Evolutionary conservation across 92 coral and sea anemone genomes (phyloP).

Genomic region (Siderastrea radians): DNA sequence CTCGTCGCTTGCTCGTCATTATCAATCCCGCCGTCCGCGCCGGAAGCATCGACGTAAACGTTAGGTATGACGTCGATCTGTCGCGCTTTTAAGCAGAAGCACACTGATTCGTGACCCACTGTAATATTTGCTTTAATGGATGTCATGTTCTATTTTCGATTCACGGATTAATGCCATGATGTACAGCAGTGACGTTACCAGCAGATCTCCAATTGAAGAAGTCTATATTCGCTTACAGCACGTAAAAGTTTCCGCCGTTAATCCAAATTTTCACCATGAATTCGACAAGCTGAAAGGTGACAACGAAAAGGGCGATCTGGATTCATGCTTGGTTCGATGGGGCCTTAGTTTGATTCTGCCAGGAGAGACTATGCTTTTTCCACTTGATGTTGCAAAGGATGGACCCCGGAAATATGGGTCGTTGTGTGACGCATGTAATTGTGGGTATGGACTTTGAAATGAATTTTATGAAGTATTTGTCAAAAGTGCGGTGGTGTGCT

Average conservation of each 20-base stretch:
- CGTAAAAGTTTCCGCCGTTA: background rate
- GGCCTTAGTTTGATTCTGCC: background rate
- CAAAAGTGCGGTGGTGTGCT: background rate
- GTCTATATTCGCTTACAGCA: background rate
- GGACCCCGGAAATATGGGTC: background rate
- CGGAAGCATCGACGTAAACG: too few species aligned
- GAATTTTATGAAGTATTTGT: background rate
- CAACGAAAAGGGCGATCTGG: too few species aligned
- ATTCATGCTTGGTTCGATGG: background rate
- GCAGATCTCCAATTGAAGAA: background rate
- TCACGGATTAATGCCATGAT: background rate
- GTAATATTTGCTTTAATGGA: too few species aligned
- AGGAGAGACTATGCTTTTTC: background rate
- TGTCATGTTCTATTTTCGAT: too few species aligned
- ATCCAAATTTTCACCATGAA: background rate
- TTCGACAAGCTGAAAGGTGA: background rate
- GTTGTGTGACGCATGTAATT: background rate
- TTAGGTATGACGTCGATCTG: too few species aligned
- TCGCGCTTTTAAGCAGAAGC: too few species aligned
- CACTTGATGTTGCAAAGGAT: background rate
- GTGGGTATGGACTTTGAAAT: constrained; percentile 21
- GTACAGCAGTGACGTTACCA: constrained; percentile 10
- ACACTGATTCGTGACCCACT: too few species aligned
- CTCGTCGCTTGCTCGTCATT: too few species aligned
- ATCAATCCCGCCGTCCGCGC: too few species aligned